Evolutionary conservation across 2,888 invertebrate species (phyloP).

Genomic region (Agrochola circellaris): DNA sequence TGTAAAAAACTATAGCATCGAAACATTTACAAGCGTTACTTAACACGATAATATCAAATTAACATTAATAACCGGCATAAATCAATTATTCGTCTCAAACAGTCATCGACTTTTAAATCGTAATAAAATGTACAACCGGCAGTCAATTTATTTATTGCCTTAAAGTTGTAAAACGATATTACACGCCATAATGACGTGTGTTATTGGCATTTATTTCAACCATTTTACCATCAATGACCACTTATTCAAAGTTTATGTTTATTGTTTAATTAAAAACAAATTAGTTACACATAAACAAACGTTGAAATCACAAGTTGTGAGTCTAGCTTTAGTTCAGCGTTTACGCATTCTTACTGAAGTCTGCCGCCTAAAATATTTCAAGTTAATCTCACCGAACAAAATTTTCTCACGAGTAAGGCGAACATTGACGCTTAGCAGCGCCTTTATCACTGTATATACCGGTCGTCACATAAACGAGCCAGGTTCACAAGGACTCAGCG

Average conservation of each 20-base stretch:
- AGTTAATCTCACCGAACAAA: constrained; percentile 27
- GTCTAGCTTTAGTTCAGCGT: constrained; percentile 41
- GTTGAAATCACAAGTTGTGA: constrained; percentile 42
- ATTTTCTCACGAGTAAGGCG: constrained; percentile 73
- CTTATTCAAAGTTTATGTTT: constrained; percentile 85
- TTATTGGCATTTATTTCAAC: constrained; percentile 89
- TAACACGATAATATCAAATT: constrained; percentile 82
- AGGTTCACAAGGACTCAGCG: constrained; percentile 65
- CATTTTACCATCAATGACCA: constrained; percentile 87
- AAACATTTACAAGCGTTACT: constrained; percentile 68
- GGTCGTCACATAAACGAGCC: constrained; percentile 69
- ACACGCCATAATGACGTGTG: constrained; percentile 89
- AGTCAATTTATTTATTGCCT: constrained; percentile 90
- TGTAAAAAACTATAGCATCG: constrained; percentile 50
- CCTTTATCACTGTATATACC: constrained; percentile 70
- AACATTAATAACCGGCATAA: constrained; percentile 87
- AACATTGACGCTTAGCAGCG: constrained; percentile 51
- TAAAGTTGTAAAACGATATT: constrained; percentile 90
- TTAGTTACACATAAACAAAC: constrained; percentile 76
- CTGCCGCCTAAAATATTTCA: constrained; percentile 37
- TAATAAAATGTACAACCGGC: constrained; percentile 90
- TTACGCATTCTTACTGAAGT: constrained; percentile 14
- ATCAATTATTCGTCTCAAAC: constrained; percentile 89
- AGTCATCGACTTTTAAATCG: constrained; percentile 90
- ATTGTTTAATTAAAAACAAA: constrained; percentile 86